Conservation (phyloP, 2,113 vertebrate genomes). For the Pelodiscus sinensis region DNA sequence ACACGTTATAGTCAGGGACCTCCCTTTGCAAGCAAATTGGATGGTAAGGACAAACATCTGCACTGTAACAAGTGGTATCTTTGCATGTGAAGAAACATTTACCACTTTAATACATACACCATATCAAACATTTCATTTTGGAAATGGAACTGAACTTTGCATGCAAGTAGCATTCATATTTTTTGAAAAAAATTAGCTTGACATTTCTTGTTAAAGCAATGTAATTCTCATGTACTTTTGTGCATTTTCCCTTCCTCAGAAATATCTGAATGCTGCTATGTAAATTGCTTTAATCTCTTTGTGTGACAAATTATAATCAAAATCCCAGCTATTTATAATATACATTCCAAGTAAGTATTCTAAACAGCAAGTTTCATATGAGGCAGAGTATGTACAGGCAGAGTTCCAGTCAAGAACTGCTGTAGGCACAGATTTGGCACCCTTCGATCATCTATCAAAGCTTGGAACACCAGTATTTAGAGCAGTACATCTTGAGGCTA, state of each 20-base stretch:
- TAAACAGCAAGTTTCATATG: slow-evolving; percentile 40
- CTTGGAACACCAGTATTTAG: background rate
- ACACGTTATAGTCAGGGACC: background rate
- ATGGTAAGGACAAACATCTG: slow-evolving; percentile 41
- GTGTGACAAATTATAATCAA: slow-evolving; percentile 70
- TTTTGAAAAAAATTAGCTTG: slow-evolving; percentile 67
- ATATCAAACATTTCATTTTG: slow-evolving; percentile 63
- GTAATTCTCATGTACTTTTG: slow-evolving; percentile 70
- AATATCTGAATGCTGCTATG: slow-evolving; percentile 59
- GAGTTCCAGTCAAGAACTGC: slow-evolving; percentile 45
- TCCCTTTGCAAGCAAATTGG: slow-evolving; percentile 30
- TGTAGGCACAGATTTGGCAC: slow-evolving; percentile 39
- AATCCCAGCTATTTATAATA: slow-evolving; percentile 67
- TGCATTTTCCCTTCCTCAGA: slow-evolving; percentile 56
- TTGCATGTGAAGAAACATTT: slow-evolving; percentile 30
- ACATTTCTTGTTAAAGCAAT: slow-evolving; percentile 71
- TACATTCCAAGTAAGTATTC: slow-evolving; percentile 53
- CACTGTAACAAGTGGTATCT: slow-evolving; percentile 46
- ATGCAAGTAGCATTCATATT: slow-evolving; percentile 60
- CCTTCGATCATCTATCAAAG: background rate
- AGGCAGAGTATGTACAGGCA: slow-evolving; percentile 28
- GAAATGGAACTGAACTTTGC: slow-evolving; percentile 59
- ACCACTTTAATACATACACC: slow-evolving; percentile 37
- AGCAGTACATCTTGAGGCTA: background rate
- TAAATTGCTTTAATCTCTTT: slow-evolving; percentile 71